Evolutionary conservation across 1,140 invertebrate genomes (phyloP).

Genomic region (Temnothorax nylanderi): DNA sequence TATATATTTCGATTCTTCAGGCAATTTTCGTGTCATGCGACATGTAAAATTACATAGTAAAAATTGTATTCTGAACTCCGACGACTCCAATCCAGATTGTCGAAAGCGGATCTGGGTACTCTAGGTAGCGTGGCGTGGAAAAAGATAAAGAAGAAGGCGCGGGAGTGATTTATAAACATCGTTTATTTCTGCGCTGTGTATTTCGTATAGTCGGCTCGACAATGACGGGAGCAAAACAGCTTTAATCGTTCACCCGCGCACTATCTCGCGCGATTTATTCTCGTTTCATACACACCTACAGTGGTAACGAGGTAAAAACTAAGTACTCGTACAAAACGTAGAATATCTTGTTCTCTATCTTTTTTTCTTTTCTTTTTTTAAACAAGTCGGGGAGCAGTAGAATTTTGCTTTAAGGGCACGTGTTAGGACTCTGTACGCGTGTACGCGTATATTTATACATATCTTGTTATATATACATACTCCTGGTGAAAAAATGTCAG

Average conservation of each 20-base stretch:
- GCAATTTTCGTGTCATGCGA: neutral
- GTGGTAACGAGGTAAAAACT: conserved; percentile 64
- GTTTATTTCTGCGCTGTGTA: conserved; percentile 65
- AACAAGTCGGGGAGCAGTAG: neutral
- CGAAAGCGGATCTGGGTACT: neutral
- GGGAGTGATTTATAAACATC: conserved; percentile 64
- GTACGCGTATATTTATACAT: neutral
- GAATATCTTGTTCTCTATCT: conserved; percentile 13
- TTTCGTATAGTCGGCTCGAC: conserved; percentile 47
- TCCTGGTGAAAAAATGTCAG: neutral
- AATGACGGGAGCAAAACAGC: conserved; percentile 54
- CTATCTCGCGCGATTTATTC: conserved; percentile 35
- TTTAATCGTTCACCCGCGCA: conserved; percentile 45
- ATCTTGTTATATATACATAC: conserved; percentile 11
- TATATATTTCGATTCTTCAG: neutral
- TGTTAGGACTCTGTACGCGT: conserved; percentile 42
- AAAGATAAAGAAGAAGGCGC: neutral
- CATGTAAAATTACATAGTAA: neutral
- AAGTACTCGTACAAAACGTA: conserved; percentile 72
- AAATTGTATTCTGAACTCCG: neutral
- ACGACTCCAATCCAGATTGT: neutral
- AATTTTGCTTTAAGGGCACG: conserved; percentile 43
- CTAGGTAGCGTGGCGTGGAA: neutral
- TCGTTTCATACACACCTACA: conserved; percentile 17
- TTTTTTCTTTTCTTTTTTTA: neutral